phyloP scores from a whole-genome alignment of 2,797 vertebrate species.

The Lateolabrax maculatus region DNA sequence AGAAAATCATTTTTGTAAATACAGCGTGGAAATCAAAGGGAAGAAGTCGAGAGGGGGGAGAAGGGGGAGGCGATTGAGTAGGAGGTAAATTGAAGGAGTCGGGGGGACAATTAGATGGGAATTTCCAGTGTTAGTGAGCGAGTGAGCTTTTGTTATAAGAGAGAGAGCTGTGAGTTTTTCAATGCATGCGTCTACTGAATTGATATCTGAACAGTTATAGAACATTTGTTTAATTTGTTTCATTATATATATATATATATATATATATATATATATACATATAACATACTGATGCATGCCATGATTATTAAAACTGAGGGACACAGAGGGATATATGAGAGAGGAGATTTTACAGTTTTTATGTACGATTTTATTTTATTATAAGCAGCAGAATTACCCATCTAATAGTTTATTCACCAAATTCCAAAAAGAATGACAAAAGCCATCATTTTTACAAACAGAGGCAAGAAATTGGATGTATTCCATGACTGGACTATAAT shows the following conservation, averaged over 20 bases:
- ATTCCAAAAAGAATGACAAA: background rate
- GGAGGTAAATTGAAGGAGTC: conserved; percentile 77
- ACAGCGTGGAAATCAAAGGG: conserved; percentile 76
- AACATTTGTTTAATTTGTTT: background rate
- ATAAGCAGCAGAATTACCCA: background rate
- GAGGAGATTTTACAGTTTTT: too few relatives aligned
- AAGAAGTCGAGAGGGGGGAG: conserved; percentile 70
- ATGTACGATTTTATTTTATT: background rate
- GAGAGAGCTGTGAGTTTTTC: conserved; percentile 15
- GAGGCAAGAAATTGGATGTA: background rate
- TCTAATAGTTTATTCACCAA: background rate
- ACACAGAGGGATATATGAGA: background rate
- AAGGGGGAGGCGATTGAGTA: conserved; percentile 53
- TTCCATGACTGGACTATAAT: background rate
- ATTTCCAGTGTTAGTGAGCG: conserved; percentile 75
- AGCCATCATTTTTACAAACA: background rate
- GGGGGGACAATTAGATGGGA: conserved; percentile 74
- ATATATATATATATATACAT: background rate
- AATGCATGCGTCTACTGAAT: background rate
- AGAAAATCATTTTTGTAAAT: conserved; percentile 82
- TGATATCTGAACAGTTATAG: background rate
- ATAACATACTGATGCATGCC: background rate
- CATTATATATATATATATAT: background rate
- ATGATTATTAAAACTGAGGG: background rate
- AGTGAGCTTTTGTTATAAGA: conserved; percentile 60